phyloP scores from a whole-genome alignment of 2,113 vertebrate species.

The Nibea coibor region DNA sequence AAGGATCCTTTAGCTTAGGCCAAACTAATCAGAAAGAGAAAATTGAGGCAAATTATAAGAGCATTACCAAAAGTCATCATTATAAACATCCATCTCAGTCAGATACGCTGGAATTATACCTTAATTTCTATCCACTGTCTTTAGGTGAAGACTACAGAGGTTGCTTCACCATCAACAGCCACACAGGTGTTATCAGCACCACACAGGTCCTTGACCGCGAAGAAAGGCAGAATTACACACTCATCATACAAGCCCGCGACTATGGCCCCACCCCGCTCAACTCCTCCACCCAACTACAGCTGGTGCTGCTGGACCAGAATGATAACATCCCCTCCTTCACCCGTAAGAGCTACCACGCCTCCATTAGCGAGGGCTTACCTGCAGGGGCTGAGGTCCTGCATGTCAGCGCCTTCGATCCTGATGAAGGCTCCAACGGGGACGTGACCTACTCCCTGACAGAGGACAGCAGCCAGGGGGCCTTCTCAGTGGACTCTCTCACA shows the following conservation, averaged over 20 bases:
- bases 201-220: conserved; percentile 88
- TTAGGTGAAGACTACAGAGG: conserved; percentile 85
- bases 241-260: conserved; percentile 88
- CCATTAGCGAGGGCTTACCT: conserved; percentile 86
- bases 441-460: conserved; percentile 86
- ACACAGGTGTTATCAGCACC: conserved; percentile 86
- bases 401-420: conserved; percentile 86
- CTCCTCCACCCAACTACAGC: conserved; percentile 81
- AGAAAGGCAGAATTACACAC: conserved; percentile 85
- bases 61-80: background rate
- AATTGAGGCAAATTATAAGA: background rate
- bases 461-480: conserved; percentile 81
- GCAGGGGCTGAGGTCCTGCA: conserved; percentile 84
- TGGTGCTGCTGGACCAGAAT: conserved; percentile 91
- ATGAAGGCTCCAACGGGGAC: conserved; percentile 87
- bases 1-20: background rate
- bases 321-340: conserved; percentile 89
- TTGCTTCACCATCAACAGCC: conserved; percentile 87
- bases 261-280: conserved; percentile 81
- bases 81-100: background rate
- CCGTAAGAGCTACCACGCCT: conserved; percentile 82
- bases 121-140: conserved; percentile 16
- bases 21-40: background rate
- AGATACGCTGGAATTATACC: background rate
- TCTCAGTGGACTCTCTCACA: conserved; percentile 82